phyloP scores from a whole-genome alignment of 2,888 invertebrate species.

The Strigamia transsilvanica region DNA sequence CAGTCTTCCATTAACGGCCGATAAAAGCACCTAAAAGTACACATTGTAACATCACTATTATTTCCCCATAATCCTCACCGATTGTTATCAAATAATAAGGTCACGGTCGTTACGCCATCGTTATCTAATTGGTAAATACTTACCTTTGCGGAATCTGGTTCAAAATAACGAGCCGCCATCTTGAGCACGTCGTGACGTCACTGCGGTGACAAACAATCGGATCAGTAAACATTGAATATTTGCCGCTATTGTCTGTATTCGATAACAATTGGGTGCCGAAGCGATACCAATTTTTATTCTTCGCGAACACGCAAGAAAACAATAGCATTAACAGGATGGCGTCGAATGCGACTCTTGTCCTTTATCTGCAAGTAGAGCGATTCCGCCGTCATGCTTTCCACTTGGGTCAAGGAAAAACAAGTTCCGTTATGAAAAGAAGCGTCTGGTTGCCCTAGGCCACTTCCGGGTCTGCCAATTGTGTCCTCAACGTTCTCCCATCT shows the following conservation, averaged over 20 bases:
- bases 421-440: conserved; percentile 35
- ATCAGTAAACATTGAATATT: no score
- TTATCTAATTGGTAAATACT: no score
- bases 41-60: background rate
- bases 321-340: background rate
- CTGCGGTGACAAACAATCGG: no score
- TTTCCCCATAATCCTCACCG: background rate
- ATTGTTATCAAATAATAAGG: conserved; percentile 21
- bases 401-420: conserved; percentile 32
- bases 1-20: no score
- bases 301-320: no score
- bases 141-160: no score
- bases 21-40: background rate
- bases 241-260: no score
- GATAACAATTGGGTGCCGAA: no score
- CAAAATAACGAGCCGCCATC: no score
- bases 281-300: no score
- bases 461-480: conserved; percentile 13
- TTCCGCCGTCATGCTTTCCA: background rate
- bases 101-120: conserved; percentile 1
- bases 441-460: conserved; percentile 10
- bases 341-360: background rate
- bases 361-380: conserved; percentile 3
- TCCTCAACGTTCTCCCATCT: background rate
- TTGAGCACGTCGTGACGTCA: no score